Percentiles rank a stretch among this genome's conserved stretches.
Conservation (phyloP, 2,113 vertebrate species). For the Eleginops maclovinus region DNA sequence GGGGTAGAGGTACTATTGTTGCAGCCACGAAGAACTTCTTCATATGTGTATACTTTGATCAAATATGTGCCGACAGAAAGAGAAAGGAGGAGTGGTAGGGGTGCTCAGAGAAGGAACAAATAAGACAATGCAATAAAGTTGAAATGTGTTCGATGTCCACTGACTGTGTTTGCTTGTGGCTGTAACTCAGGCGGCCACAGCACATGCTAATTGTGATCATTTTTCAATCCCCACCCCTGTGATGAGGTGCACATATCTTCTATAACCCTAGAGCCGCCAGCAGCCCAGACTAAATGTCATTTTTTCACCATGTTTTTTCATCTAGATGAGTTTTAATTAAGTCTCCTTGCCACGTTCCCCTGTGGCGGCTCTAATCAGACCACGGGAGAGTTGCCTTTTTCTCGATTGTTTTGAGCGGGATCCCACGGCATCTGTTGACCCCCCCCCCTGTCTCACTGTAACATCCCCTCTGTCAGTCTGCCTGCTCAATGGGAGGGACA, state of each 20-base stretch:
- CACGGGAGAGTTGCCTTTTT: conserved; percentile 59
- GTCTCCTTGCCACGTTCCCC: conserved; percentile 71
- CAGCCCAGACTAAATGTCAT: conserved; percentile 63
- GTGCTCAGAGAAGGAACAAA: background rate
- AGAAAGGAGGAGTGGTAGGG: background rate
- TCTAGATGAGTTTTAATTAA: conserved; percentile 85
- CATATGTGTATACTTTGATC: conserved; percentile 51
- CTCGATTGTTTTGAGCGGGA: conserved; percentile 52
- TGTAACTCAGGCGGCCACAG: conserved; percentile 31
- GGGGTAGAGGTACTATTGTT: conserved; percentile 34
- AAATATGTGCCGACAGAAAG: background rate
- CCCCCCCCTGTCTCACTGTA: conserved; percentile 30
- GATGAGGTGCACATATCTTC: conserved; percentile 63
- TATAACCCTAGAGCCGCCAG: conserved; percentile 56
- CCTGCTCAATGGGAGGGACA: conserved; percentile 27
- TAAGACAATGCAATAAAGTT: no score
- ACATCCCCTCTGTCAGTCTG: conserved; percentile 42
- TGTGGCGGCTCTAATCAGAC: conserved; percentile 79
- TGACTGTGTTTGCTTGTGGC: conserved; percentile 25
- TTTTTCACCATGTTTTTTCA: conserved; percentile 72
- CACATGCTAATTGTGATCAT: conserved; percentile 59
- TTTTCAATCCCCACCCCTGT: conserved; percentile 53
- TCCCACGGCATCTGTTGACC: conserved; percentile 60
- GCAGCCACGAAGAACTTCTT: conserved; percentile 16
- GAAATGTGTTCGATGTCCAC: background rate